Conservation (phyloP, 2,888 invertebrate species). For the Reticulitermes lucifugus region DNA sequence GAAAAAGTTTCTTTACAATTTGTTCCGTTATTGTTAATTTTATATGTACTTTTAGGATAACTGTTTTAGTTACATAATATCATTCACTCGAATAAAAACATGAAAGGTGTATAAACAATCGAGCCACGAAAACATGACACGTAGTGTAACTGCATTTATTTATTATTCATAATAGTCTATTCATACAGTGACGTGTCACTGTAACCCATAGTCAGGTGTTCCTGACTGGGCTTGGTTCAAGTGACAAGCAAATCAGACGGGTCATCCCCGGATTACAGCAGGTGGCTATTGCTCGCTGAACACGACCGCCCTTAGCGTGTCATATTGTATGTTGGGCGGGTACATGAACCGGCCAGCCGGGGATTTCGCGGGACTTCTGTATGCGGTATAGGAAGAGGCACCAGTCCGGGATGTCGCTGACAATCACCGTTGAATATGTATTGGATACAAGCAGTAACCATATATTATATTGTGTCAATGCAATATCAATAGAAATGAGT, state of each 20-base stretch:
- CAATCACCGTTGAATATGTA: constrained; percentile 13
- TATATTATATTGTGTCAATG: not conserved
- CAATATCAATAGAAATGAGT: no score
- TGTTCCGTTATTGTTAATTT: no score
- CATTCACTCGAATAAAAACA: no score
- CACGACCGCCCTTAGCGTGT: constrained; percentile 28
- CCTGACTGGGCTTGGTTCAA: not conserved
- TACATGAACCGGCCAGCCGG: not conserved
- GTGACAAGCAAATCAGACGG: not conserved
- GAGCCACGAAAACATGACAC: no score
- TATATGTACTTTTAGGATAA: no score
- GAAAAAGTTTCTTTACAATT: no score
- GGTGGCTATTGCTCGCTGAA: not conserved
- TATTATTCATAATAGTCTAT: not conserved
- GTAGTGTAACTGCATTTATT: no score
- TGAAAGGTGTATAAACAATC: no score
- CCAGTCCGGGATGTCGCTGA: not conserved
- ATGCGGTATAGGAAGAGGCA: not conserved
- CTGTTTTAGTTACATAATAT: no score
- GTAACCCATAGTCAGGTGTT: not conserved
- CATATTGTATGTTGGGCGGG: constrained; percentile 2
- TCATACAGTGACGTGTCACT: not conserved
- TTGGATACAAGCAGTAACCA: constrained; percentile 5
- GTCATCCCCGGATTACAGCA: not conserved
- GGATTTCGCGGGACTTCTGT: not conserved